Evolutionary conservation across 2,113 vertebrate genomes (phyloP).

Genomic region (Vombatus ursinus): DNA sequence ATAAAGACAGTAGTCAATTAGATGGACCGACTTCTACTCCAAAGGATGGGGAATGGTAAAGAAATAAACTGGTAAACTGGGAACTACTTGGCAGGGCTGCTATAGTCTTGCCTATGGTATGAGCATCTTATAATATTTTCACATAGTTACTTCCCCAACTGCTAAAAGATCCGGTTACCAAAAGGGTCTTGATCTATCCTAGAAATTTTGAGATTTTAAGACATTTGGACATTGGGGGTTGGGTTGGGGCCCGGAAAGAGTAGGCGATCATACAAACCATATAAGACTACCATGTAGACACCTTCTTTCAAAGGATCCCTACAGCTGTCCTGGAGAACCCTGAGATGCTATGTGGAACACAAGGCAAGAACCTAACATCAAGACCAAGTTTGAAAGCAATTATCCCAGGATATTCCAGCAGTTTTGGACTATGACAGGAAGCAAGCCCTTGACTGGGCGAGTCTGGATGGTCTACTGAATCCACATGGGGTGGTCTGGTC

Average conservation of each 20-base stretch:
- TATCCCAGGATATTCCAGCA: neutral
- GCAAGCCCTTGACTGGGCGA: neutral
- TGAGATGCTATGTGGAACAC: neutral
- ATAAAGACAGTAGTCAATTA: neutral
- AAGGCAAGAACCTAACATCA: neutral
- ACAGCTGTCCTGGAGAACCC: no score
- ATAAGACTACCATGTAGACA: neutral
- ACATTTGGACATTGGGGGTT: neutral
- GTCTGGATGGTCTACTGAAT: neutral
- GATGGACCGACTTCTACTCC: neutral
- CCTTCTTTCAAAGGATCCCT: neutral
- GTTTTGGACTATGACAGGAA: neutral
- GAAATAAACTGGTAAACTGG: slow-evolving; percentile 25
- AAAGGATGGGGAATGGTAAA: neutral
- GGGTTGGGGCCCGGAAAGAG: neutral
- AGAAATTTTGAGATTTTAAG: slow-evolving; percentile 9
- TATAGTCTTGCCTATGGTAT: neutral
- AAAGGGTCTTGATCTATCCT: neutral
- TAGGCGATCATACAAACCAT: neutral
- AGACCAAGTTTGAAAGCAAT: no score
- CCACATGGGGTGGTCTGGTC: neutral
- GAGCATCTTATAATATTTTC: neutral
- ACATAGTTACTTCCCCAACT: neutral
- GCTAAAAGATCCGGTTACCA: neutral
- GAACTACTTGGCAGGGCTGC: neutral